Evolutionary conservation across 2,797 vertebrate genomes (phyloP).

Genomic region (Geotria australis): DNA sequence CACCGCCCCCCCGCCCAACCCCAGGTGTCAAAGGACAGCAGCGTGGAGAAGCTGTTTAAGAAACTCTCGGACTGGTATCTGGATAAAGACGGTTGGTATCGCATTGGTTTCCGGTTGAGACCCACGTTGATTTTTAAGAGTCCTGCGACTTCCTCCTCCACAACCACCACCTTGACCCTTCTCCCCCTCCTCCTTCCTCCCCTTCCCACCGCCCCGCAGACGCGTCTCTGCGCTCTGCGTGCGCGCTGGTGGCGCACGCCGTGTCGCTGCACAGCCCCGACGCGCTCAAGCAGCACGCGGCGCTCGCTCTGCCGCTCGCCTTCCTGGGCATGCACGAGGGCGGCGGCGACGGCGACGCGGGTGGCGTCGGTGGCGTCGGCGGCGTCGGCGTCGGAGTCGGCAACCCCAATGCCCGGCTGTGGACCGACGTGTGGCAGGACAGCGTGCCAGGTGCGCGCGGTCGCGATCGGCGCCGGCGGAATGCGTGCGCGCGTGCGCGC

Average conservation of each 20-base stretch:
- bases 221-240: slow-evolving; percentile 40
- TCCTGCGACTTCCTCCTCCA: background rate
- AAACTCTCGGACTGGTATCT: too few species aligned
- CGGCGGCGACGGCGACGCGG: slow-evolving; percentile 16
- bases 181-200: background rate
- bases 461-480: too few species aligned
- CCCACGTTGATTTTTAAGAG: too few species aligned
- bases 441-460: slow-evolving; percentile 54
- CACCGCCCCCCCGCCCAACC: background rate
- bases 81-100: too few species aligned
- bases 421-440: slow-evolving; percentile 91
- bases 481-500: too few species aligned
- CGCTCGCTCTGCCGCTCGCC: slow-evolving; percentile 47
- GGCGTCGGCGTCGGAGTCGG: slow-evolving; percentile 47
- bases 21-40: too few species aligned
- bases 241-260: slow-evolving; percentile 49
- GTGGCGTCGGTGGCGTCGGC: slow-evolving; percentile 12
- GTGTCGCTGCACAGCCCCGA: slow-evolving; percentile 87
- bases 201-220: slow-evolving; percentile 14
- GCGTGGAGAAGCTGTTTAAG: too few species aligned
- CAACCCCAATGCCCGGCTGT: slow-evolving; percentile 37
- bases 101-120: too few species aligned
- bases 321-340: slow-evolving; percentile 92
- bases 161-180: background rate
- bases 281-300: slow-evolving; percentile 57